These are phyloP conservation scores for Rattus rattus DNA, from an alignment of 2,113 vertebrate genomes.

Conservation along the genomic window DNA sequence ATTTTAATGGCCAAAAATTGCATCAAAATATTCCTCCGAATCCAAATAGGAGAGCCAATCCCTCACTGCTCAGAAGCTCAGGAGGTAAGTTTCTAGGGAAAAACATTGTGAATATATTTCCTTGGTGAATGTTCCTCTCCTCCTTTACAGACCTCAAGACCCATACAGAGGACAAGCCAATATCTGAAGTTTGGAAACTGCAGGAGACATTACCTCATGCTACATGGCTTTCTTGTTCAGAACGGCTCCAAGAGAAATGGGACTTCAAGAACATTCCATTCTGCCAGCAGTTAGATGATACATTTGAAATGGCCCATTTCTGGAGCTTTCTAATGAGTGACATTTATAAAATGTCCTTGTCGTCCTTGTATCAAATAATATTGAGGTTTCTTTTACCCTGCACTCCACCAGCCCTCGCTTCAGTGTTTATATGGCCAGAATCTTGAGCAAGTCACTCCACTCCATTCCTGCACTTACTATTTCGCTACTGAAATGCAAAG, in stretches of 20 bases:
- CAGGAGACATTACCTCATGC: conserved; percentile 82
- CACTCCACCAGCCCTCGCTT: neutral
- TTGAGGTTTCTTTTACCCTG: conserved; percentile 62
- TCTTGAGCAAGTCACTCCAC: conserved; percentile 71
- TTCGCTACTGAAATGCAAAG: conserved; percentile 79
- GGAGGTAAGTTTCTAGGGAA: conserved; percentile 6
- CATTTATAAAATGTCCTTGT: conserved; percentile 65
- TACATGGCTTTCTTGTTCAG: conserved; percentile 65
- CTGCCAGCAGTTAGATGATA: conserved; percentile 42
- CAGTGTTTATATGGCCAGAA: conserved; percentile 63
- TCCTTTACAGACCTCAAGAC: neutral
- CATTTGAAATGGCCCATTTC: conserved; percentile 69
- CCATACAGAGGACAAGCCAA: conserved; percentile 51
- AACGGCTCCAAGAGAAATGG: conserved; percentile 60
- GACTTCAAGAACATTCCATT: conserved; percentile 70
- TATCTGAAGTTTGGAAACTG: conserved; percentile 24
- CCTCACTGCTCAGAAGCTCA: neutral
- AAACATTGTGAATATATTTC: neutral
- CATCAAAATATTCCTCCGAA: conserved; percentile 46
- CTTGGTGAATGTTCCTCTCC: too few species aligned
- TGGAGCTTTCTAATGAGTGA: conserved; percentile 67
- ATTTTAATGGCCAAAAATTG: conserved; percentile 11
- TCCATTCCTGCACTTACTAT: conserved; percentile 71
- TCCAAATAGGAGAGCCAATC: neutral
- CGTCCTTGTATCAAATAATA: conserved; percentile 60